These are phyloP conservation scores for Phrynocephalus versicolor DNA, from an alignment of 2,113 vertebrate genomes.

Conservation along the genomic window DNA sequence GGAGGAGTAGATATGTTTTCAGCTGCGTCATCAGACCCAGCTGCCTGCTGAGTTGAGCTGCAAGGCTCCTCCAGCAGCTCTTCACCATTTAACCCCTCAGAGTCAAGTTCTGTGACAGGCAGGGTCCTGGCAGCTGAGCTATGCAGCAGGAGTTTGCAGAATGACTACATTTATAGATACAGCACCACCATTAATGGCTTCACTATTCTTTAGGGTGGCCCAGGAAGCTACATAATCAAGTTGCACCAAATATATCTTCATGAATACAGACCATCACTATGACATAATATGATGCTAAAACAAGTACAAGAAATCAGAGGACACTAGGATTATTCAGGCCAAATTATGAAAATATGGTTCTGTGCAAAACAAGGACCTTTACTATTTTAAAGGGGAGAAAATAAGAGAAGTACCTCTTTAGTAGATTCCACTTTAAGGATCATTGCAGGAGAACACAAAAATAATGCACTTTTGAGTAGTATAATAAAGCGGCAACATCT, in stretches of 20 bases:
- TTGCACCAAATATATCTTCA: background rate
- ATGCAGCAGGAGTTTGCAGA: background rate
- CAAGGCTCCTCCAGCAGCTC: no score
- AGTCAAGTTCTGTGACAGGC: no score
- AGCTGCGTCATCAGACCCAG: no score
- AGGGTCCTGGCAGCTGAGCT: no score
- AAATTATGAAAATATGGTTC: background rate
- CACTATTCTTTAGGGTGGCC: background rate
- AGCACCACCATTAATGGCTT: background rate
- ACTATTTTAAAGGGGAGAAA: background rate
- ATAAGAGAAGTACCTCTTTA: background rate
- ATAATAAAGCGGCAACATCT: background rate
- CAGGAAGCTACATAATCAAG: background rate
- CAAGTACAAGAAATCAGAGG: background rate
- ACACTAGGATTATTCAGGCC: background rate
- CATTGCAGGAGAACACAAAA: conserved; percentile 14
- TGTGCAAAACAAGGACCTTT: background rate
- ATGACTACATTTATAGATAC: background rate
- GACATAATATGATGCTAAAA: background rate
- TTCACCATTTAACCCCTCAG: no score
- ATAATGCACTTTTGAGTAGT: background rate
- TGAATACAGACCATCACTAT: background rate
- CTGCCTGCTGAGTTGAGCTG: no score
- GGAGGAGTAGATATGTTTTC: no score
- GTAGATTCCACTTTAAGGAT: conserved; percentile 1